Base-by-base conservation (phyloP, 2,888 invertebrate genomes). In the Drosophila sordidula region DNA sequence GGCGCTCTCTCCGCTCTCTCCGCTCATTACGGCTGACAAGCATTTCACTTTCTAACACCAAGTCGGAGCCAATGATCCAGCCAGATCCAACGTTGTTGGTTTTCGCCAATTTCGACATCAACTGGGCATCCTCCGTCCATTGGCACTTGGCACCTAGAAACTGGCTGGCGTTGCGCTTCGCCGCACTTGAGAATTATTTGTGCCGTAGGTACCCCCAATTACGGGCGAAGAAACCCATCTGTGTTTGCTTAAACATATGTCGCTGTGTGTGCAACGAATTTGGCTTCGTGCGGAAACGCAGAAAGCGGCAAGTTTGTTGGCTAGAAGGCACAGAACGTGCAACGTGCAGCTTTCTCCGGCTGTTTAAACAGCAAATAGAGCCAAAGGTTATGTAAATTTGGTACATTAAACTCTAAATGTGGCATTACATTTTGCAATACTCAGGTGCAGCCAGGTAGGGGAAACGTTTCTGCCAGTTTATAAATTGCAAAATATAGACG, bases 231-330 rank as follows among this genome's bases (percentile, higher is more conserved):
- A 34, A 34, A 34, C 12, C 11, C 4, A 34, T 1, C 11, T 26
- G 36, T 39, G 18, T 45, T 14, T 47, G 12, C 26, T 12, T 12
- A 14, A 11, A 11, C 2, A 25, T 22, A 8, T 39, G 38, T 16
- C 38, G 16, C 14, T n/a, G 14, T 41, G 29, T n/a, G 22, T 32
- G 52, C 42, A 56, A 32, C 3, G n/a, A 44, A 39, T 54, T 68
- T 41, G 44, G 44, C 45, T 56, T 39, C 11, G 77, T 73, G 55
- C 42, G 75, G 65, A 89, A 88, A 86, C 64, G 82, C 80, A 85
- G 85, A 85, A 85, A 85, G 89, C 85, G 87, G 74, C 79, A 89
- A 81, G 61, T 63, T 62, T 69, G 22, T 44, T 22, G 49, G 54
- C 62, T 62, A 87, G 89, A 84, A 80, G 58, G 49, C 44, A 72